phyloP scores from a whole-genome alignment of 1,140 invertebrate species.

The Euschistus heros region DNA sequence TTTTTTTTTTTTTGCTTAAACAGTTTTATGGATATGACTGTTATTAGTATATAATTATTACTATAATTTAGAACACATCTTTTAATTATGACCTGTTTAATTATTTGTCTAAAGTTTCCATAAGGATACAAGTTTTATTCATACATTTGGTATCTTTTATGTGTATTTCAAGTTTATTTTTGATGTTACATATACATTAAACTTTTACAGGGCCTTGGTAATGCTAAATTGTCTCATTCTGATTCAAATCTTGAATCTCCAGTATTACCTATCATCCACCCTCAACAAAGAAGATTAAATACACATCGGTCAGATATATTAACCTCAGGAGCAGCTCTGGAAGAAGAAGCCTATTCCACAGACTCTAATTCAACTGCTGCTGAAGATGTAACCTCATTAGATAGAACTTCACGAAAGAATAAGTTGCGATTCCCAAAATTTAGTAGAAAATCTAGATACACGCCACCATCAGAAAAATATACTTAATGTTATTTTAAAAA shows the following conservation, averaged over 20 bases:
- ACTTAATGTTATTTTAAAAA: too few species aligned
- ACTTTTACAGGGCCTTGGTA: constrained; percentile 7
- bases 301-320: constrained; percentile 1
- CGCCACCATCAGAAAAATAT: constrained; percentile 11
- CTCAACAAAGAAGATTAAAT: constrained; percentile 15
- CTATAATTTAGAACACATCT: too few species aligned
- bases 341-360: constrained; percentile 41
- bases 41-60: too few species aligned
- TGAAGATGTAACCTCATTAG: constrained; percentile 35
- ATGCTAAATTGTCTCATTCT: constrained; percentile 18
- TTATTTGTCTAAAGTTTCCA: too few species aligned
- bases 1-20: too few species aligned
- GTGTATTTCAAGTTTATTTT: too few species aligned
- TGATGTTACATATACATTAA: not conserved
- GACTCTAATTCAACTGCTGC: constrained; percentile 43
- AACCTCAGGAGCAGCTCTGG: constrained; percentile 32
- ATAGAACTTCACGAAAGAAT: constrained; percentile 38
- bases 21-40: too few species aligned
- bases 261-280: constrained; percentile 18
- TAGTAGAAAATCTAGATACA: constrained; percentile 26
- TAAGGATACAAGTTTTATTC: too few species aligned
- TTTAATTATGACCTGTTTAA: too few species aligned
- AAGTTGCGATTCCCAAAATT: constrained; percentile 35
- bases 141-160: too few species aligned
- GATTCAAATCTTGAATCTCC: constrained; percentile 22